A percentile compares a stretch with the other conserved stretches of the same genome.
Evolutionary conservation across 2,888 invertebrate species (phyloP).

Genomic region (Drosophila kuntzei): DNA sequence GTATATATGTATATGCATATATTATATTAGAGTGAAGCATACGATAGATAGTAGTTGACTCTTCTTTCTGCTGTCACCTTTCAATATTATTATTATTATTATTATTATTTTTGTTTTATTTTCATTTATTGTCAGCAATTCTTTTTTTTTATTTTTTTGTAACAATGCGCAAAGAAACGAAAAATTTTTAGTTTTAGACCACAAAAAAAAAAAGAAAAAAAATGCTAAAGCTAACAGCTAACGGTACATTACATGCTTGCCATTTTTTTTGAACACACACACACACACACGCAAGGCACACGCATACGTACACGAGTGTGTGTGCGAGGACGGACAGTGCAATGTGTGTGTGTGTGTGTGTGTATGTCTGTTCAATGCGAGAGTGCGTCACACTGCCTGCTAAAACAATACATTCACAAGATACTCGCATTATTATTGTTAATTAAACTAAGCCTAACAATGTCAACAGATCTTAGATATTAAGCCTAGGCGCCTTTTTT

Average conservation of each 20-base stretch:
- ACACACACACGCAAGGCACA: conserved; percentile 25
- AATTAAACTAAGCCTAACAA: conserved; percentile 40
- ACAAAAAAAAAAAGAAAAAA: conserved; percentile 17
- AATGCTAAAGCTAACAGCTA: conserved; percentile 31
- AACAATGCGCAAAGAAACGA: conserved; percentile 33
- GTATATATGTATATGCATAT: conserved; percentile 3
- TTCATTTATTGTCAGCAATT: conserved; percentile 76
- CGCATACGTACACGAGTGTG: conserved; percentile 33
- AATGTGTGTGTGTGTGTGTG: conserved; percentile 25
- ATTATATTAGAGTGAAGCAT: conserved; percentile 29
- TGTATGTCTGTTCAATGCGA: conserved; percentile 13
- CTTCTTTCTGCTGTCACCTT: conserved; percentile 14
- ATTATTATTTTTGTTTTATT: conserved; percentile 29
- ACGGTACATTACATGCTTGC: conserved; percentile 43
- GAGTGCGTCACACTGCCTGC: conserved; percentile 23
- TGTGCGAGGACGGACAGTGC: conserved; percentile 64
- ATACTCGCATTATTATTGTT: conserved; percentile 24
- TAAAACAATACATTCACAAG: conserved; percentile 27
- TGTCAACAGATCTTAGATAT: conserved; percentile 43
- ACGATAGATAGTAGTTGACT: background rate
- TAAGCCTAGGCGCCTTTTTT: conserved; percentile 33
- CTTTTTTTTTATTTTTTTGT: conserved; percentile 21
- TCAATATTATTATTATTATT: conserved; percentile 26
- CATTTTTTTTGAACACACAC: conserved; percentile 20
- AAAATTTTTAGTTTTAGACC: conserved; percentile 1